phyloP scores from a whole-genome alignment of 2,888 invertebrate species.

The Leptothorax acervorum region DNA sequence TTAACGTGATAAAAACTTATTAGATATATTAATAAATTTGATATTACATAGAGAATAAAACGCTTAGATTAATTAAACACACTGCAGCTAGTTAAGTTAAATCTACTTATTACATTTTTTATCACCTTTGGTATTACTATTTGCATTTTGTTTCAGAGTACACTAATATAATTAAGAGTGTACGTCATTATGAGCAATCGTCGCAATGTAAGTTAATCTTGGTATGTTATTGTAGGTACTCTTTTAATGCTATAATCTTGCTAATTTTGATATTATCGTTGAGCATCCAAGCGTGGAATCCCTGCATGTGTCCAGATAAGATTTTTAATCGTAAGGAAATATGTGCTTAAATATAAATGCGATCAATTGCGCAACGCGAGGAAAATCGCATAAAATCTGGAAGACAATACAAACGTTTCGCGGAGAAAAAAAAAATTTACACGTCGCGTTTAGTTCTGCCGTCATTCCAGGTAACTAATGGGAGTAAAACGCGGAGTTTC shows the following conservation, averaged over 20 bases:
- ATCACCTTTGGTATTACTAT: not conserved
- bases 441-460: not conserved
- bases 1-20: not conserved
- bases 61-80: not conserved
- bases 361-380: not conserved
- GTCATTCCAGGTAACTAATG: not conserved
- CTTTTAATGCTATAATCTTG: not conserved
- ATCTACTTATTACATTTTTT: not conserved
- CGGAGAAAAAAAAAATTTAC: not conserved
- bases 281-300: not conserved
- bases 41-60: not conserved
- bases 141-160: not conserved
- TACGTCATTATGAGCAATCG: not conserved
- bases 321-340: constrained; percentile 3
- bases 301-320: not conserved
- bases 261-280: not conserved
- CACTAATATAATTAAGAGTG: not conserved
- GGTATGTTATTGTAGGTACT: not conserved
- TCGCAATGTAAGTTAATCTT: not conserved
- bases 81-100: not conserved
- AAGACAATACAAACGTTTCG: not conserved
- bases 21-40: not conserved
- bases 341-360: not conserved
- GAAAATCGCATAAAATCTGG: not conserved
- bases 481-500: not conserved